phyloP scores from a whole-genome alignment of 1,140 invertebrate genomes.

The Oreohelix idahoensis region DNA sequence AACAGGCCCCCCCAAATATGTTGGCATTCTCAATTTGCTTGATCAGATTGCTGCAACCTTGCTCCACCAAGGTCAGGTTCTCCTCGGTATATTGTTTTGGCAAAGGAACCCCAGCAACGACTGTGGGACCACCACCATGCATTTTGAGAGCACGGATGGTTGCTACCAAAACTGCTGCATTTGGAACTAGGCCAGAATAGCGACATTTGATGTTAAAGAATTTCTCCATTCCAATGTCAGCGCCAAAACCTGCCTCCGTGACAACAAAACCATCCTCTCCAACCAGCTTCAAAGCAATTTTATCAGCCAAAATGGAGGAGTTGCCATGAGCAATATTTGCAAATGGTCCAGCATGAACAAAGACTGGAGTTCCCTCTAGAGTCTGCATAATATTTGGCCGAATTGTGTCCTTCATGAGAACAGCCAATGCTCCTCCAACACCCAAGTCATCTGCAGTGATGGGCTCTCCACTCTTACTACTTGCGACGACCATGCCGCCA shows the following conservation, averaged over 20 bases:
- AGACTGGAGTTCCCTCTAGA: constrained; percentile 90
- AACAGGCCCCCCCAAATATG: constrained; percentile 92
- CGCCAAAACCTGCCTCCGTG: constrained; percentile 98
- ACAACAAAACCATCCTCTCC: constrained; percentile 92
- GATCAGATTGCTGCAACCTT: constrained; percentile 90
- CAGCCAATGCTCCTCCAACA: constrained; percentile 88
- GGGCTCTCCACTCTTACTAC: constrained; percentile 85
- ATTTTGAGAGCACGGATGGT: constrained; percentile 97
- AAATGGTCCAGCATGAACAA: constrained; percentile 98
- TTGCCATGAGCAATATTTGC: constrained; percentile 99
- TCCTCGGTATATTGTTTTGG: constrained; percentile 86
- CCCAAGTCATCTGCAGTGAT: constrained; percentile 96
- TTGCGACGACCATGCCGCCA: constrained; percentile 93
- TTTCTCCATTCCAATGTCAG: constrained; percentile 99
- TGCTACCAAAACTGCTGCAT: constrained; percentile 92
- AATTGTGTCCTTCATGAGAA: constrained; percentile 94
- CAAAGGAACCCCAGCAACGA: constrained; percentile 87
- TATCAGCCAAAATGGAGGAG: constrained; percentile 95
- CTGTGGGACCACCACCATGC: constrained; percentile 95
- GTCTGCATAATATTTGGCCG: constrained; percentile 98
- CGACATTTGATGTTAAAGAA: constrained; percentile 99
- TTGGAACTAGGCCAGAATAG: constrained; percentile 87
- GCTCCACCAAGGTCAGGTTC: constrained; percentile 90
- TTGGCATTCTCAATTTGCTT: constrained; percentile 95
- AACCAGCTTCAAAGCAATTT: constrained; percentile 94